Conservation (phyloP, 2,888 invertebrate species). For the Orthosia gothica region DNA sequence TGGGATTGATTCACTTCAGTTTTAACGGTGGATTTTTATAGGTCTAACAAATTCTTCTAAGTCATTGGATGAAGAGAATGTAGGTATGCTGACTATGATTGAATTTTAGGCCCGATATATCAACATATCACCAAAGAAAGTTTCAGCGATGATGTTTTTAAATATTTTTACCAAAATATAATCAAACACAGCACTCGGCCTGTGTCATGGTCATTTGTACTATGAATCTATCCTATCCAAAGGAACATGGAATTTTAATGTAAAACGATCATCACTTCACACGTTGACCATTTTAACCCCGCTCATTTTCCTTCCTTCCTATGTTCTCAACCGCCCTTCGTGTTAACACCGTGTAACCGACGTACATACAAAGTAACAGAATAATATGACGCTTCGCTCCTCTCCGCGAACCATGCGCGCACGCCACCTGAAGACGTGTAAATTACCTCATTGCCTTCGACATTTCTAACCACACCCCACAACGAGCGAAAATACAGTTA, state of each 20-base stretch:
- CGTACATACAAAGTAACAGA: slow-evolving; percentile 46
- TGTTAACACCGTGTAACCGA: slow-evolving; percentile 15
- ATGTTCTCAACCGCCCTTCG: neutral
- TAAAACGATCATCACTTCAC: neutral
- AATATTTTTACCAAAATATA: too few relatives aligned
- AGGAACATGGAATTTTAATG: neutral
- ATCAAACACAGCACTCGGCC: too few relatives aligned
- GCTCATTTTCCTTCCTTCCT: neutral
- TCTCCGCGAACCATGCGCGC: slow-evolving; percentile 33
- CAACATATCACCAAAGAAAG: too few relatives aligned
- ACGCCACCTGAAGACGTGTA: slow-evolving; percentile 57
- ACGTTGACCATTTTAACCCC: neutral
- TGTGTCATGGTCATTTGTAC: too few relatives aligned
- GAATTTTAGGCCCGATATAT: too few relatives aligned
- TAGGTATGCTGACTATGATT: too few relatives aligned
- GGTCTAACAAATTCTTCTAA: too few relatives aligned
- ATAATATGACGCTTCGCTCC: slow-evolving; percentile 52
- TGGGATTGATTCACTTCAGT: too few relatives aligned
- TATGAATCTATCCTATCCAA: neutral
- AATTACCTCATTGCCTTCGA: slow-evolving; percentile 64
- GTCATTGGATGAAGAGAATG: too few relatives aligned
- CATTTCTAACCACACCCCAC: slow-evolving; percentile 58
- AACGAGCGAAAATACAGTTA: slow-evolving; percentile 64
- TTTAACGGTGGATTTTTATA: too few relatives aligned
- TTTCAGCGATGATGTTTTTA: too few relatives aligned